A percentile compares a stretch with the other conserved stretches of the same genome.
These are phyloP conservation scores for Apeira syringaria DNA, from an alignment of 2,888 invertebrate species.

Conservation along the genomic window DNA sequence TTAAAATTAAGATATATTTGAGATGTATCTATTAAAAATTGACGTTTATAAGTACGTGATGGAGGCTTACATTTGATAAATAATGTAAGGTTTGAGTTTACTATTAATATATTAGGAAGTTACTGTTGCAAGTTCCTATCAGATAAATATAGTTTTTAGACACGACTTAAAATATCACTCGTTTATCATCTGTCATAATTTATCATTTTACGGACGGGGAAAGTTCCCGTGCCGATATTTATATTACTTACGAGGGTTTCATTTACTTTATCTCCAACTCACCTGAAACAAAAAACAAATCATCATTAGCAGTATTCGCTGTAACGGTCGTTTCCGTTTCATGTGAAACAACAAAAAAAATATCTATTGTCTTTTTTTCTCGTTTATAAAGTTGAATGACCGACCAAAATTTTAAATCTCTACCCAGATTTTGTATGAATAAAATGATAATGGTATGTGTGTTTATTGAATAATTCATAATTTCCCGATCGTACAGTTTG, in stretches of 20 bases:
- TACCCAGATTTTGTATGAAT: slow-evolving; percentile 66
- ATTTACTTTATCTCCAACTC: slow-evolving; percentile 32
- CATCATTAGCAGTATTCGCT: slow-evolving; percentile 33
- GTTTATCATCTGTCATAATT: slow-evolving; percentile 42
- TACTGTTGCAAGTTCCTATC: slow-evolving; percentile 6
- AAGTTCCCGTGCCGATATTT: slow-evolving; percentile 35
- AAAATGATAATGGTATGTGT: slow-evolving; percentile 58
- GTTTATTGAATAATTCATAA: slow-evolving; percentile 66
- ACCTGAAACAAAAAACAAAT: slow-evolving; percentile 49
- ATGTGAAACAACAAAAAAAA: slow-evolving; percentile 41
- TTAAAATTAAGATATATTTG: too few relatives aligned
- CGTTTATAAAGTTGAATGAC: slow-evolving; percentile 59
- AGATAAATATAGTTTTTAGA: slow-evolving; percentile 31
- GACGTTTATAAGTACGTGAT: too few relatives aligned
- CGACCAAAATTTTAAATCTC: slow-evolving; percentile 71
- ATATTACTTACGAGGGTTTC: slow-evolving; percentile 32
- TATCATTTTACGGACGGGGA: slow-evolving; percentile 34
- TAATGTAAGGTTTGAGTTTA: too few relatives aligned
- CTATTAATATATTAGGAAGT: too few relatives aligned
- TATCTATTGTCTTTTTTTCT: slow-evolving; percentile 43
- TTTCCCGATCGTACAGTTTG: slow-evolving; percentile 48
- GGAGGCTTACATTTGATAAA: too few relatives aligned
- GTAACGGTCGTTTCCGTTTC: slow-evolving; percentile 35
- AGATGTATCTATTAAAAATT: too few relatives aligned
- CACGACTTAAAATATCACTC: slow-evolving; percentile 41